Percentiles rank a stretch among this genome's conserved stretches.
Evolutionary conservation across 2,113 vertebrate species (phyloP).

Genomic region (Ailuropoda melanoleuca): DNA sequence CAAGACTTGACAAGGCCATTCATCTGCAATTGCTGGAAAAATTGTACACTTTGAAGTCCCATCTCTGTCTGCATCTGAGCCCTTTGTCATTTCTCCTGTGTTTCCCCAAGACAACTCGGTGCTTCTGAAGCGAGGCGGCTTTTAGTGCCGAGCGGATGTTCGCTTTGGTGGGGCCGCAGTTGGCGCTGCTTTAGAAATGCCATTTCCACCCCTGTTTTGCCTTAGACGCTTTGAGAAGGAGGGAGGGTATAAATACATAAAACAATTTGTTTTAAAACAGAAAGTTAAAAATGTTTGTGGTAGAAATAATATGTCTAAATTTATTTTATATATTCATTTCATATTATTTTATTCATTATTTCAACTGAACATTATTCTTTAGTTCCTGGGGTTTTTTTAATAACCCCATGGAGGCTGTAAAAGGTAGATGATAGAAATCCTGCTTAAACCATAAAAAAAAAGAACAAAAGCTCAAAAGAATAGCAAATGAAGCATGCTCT

Average conservation of each 20-base stretch:
- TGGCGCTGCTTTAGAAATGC: fast-evolving
- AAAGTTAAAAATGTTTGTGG: background rate
- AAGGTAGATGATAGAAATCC: background rate
- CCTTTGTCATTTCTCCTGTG: background rate
- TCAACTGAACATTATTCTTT: background rate
- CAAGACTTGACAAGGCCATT: background rate
- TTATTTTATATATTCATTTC: background rate
- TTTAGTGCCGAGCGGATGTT: fast-evolving
- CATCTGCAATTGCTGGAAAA: background rate
- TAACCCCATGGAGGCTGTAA: too few relatives aligned
- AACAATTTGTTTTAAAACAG: background rate
- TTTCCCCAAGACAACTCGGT: background rate
- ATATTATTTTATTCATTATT: background rate
- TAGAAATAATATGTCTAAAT: background rate
- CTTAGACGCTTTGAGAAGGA: background rate
- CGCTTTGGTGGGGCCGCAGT: fast-evolving
- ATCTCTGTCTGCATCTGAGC: background rate
- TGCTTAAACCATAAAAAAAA: background rate
- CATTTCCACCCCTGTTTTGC: background rate
- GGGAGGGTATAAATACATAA: background rate
- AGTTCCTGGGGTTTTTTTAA: background rate
- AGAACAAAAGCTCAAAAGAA: fast-evolving
- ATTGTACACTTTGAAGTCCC: background rate
- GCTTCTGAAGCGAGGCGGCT: too few relatives aligned
- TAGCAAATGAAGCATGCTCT: fast-evolving